Base-by-base conservation (phyloP, 2,797 vertebrate genomes). In the Jordanella pulchra region DNA sequence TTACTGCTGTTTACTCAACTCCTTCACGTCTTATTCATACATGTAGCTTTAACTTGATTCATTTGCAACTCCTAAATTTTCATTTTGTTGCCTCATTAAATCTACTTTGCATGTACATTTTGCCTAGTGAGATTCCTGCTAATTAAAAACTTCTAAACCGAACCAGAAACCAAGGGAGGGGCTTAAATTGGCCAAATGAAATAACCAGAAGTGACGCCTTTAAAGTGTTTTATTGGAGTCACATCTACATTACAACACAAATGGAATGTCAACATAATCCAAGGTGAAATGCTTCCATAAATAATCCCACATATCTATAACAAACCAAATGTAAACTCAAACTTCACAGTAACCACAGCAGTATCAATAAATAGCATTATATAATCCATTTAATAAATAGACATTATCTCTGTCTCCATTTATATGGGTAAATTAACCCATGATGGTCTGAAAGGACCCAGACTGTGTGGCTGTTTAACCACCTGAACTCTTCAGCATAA, bases 281-380 rank as follows among this genome's bases (percentile, higher is more conserved):
- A 48, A 42, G 65, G 14, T 0, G 21, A 39, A 39, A n/a, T 44
- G 17, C 21, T 58, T 44, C 47, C 1, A 23, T 30, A 25, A 39
- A 42, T 70, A 23, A 18, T 51, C 25, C 27, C 56, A 39, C 56
- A 18, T 47, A 47, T 67, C 48, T 60, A 66, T 2, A 48, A n/a
- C 60, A 7, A 2, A 0, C 53, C 54, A 54, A 48, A 1, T 39
- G 63, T n/a, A 88, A 80, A 84, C 78, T 72, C 58, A 78, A 72
- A 56, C 27, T 11, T 47, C 12, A 80, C 68, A 74, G 51, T 2
- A 53, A 48, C 11, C 25, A 78, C 69, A 64, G 56, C 71, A 76
- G 55, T 61, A 75, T 76, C 56, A 79, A 87, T 86, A 91, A 88
- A 91, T 84, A 87, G 7, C 55, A 69, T 82, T 65, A 82, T n/a